Base-by-base conservation (phyloP, 2,888 invertebrate genomes). In the Apamea anceps region DNA sequence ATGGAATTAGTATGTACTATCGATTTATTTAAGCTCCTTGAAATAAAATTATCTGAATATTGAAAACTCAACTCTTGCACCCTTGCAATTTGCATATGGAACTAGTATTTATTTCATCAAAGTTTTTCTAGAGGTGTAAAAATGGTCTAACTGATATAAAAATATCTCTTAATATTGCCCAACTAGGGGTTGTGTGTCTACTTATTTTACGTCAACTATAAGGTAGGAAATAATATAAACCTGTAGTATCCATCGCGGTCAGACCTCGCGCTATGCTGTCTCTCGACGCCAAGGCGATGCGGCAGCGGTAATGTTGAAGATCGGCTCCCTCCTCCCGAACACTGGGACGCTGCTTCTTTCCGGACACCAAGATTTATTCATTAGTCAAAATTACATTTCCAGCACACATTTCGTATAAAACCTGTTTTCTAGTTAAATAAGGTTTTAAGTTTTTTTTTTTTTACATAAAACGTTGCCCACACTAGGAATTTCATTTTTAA, bases 231-330 rank as follows among this genome's bases (percentile, higher is more conserved):
- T 48, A 66, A 37, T 66, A 67, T 18, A 18, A n/a, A 89, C 97
- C 97, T 98, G 94, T 99, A 99, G 94, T 99, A 99, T 74, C 99
- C 99, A 92, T 99, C 99, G 42, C 98, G 97, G 87, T 98, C 98
- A 45, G 97, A 97, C 54, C 97, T 95, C 18, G 97, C 97, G 75
- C 97, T 97, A 42, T 97, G 97, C 79, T 98, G 97, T 85, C 98
- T 97, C 86, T 97, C 97, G 7, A 97, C 96, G 70, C 97, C 97
- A 81, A 98, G 97, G 67, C 98, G 97, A 93, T 98, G 98, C 63
- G 98, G 98, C 86, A 98, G 96, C 63, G 99, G 98, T 92, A 99
- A 96, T 5, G 99, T 99, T 67, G 98, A 98, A 42, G 98, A 99
- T 91, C 98, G 98, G 92, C 98, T 98, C 91, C 98, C 98, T 91